phyloP scores from a whole-genome alignment of 2,888 invertebrate genomes.

The Agrenia bidenticulata region DNA sequence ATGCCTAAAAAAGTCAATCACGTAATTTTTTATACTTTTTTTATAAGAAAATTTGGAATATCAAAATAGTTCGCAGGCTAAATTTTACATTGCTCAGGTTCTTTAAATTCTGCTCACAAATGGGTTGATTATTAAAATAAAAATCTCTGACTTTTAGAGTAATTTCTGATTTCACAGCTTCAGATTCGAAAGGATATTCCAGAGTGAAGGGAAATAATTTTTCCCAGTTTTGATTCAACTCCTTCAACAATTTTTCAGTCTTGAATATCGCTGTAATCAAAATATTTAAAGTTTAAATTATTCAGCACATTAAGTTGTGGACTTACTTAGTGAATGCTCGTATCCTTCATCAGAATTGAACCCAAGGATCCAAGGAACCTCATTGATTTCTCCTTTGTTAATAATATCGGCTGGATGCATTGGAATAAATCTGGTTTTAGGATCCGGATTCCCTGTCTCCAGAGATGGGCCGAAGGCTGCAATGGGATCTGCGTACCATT shows the following conservation, averaged over 20 bases:
- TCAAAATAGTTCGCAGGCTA: neutral
- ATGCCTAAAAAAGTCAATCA: constrained; percentile 20
- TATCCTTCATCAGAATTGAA: constrained; percentile 42
- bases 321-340: constrained; percentile 30
- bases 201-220: constrained; percentile 31
- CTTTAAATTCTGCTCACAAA: constrained; percentile 23
- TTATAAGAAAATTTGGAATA: constrained; percentile 13
- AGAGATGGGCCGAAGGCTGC: constrained; percentile 38
- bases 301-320: neutral
- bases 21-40: constrained; percentile 1
- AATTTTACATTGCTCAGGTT: constrained; percentile 35
- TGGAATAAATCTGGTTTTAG: constrained; percentile 21
- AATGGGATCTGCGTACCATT: constrained; percentile 40
- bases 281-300: neutral
- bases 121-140: constrained; percentile 28
- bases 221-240: constrained; percentile 32
- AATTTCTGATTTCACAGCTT: constrained; percentile 22
- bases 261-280: constrained; percentile 18
- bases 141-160: constrained; percentile 29
- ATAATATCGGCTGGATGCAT: constrained; percentile 31
- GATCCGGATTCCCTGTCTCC: constrained; percentile 32
- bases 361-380: constrained; percentile 39
- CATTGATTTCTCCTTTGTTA: constrained; percentile 24
- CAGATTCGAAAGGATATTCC: constrained; percentile 29
- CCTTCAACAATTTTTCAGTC: constrained; percentile 14